Conservation (phyloP, 1,140 invertebrate genomes). For the Megalonaias nervosa region DNA sequence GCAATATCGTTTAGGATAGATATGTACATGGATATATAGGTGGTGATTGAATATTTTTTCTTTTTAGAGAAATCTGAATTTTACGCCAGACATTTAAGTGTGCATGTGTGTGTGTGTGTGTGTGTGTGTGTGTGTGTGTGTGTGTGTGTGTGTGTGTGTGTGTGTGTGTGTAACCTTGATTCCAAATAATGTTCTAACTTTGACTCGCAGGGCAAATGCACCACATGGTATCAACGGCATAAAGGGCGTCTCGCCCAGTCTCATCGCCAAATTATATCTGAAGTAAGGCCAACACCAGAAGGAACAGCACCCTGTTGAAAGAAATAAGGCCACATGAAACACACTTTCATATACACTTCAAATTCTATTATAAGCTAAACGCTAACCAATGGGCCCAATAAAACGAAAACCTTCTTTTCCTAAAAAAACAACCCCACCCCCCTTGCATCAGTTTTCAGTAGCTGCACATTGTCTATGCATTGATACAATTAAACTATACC, state of each 20-base stretch:
- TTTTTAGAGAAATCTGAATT: too few relatives aligned
- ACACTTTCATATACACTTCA: not conserved
- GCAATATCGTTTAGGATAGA: too few relatives aligned
- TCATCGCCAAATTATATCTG: conserved; percentile 45
- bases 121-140: not conserved
- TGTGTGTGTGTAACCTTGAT: conserved; percentile 43
- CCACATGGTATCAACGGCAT: conserved; percentile 56
- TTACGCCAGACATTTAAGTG: too few relatives aligned
- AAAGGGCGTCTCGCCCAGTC: conserved; percentile 56
- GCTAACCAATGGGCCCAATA: not conserved
- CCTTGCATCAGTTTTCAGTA: not conserved
- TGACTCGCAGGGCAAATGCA: conserved; percentile 51
- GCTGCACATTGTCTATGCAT: too few relatives aligned
- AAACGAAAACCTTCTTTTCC: not conserved
- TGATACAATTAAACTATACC: too few relatives aligned
- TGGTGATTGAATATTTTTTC: too few relatives aligned
- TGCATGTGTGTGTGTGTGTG: too few relatives aligned
- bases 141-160: too few relatives aligned
- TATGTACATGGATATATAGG: too few relatives aligned
- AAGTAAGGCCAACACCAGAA: conserved; percentile 54
- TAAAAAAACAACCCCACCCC: not conserved
- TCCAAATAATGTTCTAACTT: conserved; percentile 50
- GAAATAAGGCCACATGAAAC: not conserved
- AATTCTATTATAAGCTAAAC: not conserved
- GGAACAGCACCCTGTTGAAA: conserved; percentile 34